phyloP scores from a whole-genome alignment of 1,140 invertebrate species.

The Lucilia sericata region DNA sequence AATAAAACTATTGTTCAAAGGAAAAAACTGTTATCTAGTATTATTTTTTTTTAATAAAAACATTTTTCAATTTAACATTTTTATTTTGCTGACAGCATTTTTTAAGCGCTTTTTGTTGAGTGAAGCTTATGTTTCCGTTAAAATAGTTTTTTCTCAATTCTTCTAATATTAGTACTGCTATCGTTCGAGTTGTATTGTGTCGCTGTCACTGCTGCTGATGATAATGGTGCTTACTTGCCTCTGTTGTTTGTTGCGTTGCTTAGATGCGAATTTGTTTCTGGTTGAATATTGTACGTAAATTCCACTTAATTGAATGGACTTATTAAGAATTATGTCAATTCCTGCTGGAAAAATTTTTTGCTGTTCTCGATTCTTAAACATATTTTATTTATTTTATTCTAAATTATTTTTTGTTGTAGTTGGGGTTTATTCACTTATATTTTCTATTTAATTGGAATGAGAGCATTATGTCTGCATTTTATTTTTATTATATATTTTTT shows the following conservation, averaged over 20 bases:
- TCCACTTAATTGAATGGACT: slow-evolving; percentile 18
- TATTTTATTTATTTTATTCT: not conserved
- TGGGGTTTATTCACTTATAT: not conserved
- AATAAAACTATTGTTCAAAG: not conserved
- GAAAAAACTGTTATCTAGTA: not conserved
- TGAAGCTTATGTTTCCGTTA: not conserved
- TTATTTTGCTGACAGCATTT: slow-evolving; percentile 9
- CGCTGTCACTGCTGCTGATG: not conserved
- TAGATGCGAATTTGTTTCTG: slow-evolving; percentile 8
- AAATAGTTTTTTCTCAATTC: not conserved
- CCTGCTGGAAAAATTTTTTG: not conserved
- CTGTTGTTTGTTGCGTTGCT: not conserved
- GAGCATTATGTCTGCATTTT: not conserved
- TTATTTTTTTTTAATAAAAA: not conserved
- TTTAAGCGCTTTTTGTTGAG: not conserved
- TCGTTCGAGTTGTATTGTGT: not conserved
- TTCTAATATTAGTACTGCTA: not conserved
- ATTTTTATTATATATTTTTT: not conserved
- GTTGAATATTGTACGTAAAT: slow-evolving; percentile 3
- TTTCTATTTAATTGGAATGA: not conserved
- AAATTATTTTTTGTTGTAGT: not conserved
- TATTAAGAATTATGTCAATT: slow-evolving; percentile 29
- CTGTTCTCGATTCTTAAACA: not conserved
- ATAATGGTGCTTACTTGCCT: not conserved
- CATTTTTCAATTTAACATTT: slow-evolving; percentile 2